These are phyloP conservation scores for Heliocidaris erythrogramma DNA, from an alignment of 35 echinoderm and acorn worm genomes.

Conservation along the genomic window DNA sequence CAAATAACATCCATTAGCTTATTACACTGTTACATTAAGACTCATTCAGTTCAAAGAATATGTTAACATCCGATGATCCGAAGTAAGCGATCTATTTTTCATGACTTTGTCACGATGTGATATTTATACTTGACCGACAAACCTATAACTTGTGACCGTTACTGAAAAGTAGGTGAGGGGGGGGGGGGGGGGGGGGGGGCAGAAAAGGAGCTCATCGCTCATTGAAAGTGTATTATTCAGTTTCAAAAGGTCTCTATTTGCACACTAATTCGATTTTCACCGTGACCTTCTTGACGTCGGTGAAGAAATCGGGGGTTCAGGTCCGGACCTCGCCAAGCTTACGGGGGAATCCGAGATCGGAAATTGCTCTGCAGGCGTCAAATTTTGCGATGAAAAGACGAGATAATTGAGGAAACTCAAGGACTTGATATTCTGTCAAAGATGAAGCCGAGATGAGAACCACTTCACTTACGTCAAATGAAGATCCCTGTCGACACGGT, in stretches of 20 bases:
- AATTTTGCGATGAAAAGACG: conserved; percentile 11
- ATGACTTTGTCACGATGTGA: background rate
- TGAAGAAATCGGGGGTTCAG: background rate
- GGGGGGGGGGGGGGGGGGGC: too few species aligned
- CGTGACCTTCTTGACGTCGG: background rate
- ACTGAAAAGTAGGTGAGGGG: background rate
- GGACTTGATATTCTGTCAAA: background rate
- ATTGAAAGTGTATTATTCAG: background rate
- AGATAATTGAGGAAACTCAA: conserved; percentile 12
- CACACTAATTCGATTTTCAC: background rate
- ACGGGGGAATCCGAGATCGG: background rate
- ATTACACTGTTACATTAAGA: background rate
- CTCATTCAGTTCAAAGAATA: background rate
- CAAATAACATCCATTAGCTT: background rate
- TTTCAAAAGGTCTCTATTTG: background rate
- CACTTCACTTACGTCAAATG: background rate
- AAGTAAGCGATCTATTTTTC: background rate
- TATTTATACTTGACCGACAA: background rate
- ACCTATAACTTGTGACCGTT: background rate
- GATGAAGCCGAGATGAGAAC: background rate
- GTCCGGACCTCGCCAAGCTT: background rate
- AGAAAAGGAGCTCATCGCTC: background rate
- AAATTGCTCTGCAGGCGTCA: background rate
- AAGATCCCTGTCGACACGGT: background rate
- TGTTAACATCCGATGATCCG: background rate